phyloP scores from a whole-genome alignment of 2,888 invertebrate species.

The Zhuqinia jingwanae region DNA sequence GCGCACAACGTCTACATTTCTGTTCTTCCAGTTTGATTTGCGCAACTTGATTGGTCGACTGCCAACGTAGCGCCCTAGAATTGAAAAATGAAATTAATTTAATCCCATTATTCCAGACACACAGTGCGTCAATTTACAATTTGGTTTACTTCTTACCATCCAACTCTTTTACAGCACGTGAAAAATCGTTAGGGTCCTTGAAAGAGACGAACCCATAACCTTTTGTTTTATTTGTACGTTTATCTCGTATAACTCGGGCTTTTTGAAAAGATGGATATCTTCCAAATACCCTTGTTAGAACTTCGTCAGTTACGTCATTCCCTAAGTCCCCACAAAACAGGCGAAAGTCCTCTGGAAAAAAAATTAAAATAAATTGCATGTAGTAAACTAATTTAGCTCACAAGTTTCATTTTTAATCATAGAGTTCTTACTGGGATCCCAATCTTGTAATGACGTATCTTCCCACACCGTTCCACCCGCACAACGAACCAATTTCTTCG shows the following conservation, averaged over 20 bases:
- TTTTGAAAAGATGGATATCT: conserved; percentile 95
- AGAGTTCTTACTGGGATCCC: conserved; percentile 89
- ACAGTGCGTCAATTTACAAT: not conserved
- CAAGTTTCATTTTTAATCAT: too few relatives aligned
- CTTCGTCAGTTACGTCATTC: conserved; percentile 99
- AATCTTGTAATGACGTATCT: conserved; percentile 94
- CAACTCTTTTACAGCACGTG: conserved; percentile 99
- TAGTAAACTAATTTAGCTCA: too few relatives aligned
- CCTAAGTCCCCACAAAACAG: conserved; percentile 99
- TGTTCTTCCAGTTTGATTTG: conserved; percentile 97
- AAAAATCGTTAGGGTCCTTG: conserved; percentile 98
- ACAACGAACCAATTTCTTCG: conserved; percentile 90
- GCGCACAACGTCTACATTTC: conserved; percentile 95
- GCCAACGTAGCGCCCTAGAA: conserved; percentile 96
- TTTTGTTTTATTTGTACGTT: conserved; percentile 98
- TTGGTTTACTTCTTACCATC: conserved; percentile 87
- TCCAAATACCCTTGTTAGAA: conserved; percentile 96
- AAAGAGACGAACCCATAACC: conserved; percentile 99
- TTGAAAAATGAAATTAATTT: conserved; percentile 65
- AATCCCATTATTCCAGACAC: too few relatives aligned
- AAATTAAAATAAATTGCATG: not conserved
- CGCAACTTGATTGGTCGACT: conserved; percentile 98
- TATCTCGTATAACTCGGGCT: conserved; percentile 97
- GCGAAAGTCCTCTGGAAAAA: conserved; percentile 94
- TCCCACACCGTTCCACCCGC: conserved; percentile 99